A percentile compares a stretch with the other conserved stretches of the same genome.
Conservation (phyloP, 2,888 invertebrate species). For the Drosophila anomalata region DNA sequence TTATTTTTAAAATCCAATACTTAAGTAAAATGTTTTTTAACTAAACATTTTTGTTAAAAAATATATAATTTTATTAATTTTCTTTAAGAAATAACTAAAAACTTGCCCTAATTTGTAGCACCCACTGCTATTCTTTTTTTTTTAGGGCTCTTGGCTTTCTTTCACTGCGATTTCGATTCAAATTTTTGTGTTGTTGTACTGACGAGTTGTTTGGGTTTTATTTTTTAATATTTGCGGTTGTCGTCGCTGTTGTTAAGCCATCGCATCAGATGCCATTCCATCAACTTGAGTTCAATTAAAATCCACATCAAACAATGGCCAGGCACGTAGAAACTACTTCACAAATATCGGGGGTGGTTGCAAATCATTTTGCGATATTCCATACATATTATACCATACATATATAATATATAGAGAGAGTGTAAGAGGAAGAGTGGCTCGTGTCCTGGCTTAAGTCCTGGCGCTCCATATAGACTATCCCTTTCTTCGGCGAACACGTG, state of each 20-base stretch:
- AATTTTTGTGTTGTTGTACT: conserved; percentile 22
- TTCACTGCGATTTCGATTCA: conserved; percentile 7
- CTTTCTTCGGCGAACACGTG: conserved; percentile 57
- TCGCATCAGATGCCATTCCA: conserved; percentile 54
- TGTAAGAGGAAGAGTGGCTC: conserved; percentile 33
- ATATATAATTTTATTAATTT: too few relatives aligned
- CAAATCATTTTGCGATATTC: neutral
- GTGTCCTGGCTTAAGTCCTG: conserved; percentile 67
- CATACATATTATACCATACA: neutral
- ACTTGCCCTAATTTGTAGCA: conserved; percentile 6
- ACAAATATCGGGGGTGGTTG: conserved; percentile 53
- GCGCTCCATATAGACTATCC: neutral
- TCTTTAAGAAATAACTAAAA: neutral
- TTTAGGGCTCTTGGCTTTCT: conserved; percentile 38
- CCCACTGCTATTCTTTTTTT: conserved; percentile 26
- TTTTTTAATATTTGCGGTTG: conserved; percentile 74
- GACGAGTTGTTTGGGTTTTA: conserved; percentile 24
- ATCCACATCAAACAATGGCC: conserved; percentile 83
- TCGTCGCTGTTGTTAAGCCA: conserved; percentile 59
- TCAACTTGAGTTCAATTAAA: conserved; percentile 83
- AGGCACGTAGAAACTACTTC: conserved; percentile 81
- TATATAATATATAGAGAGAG: neutral
- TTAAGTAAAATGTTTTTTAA: too few relatives aligned
- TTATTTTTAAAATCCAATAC: too few relatives aligned
- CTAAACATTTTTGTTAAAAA: too few relatives aligned